Conservation (phyloP, 92 coral and sea anemone genomes). For the Galaxea fascicularis region DNA sequence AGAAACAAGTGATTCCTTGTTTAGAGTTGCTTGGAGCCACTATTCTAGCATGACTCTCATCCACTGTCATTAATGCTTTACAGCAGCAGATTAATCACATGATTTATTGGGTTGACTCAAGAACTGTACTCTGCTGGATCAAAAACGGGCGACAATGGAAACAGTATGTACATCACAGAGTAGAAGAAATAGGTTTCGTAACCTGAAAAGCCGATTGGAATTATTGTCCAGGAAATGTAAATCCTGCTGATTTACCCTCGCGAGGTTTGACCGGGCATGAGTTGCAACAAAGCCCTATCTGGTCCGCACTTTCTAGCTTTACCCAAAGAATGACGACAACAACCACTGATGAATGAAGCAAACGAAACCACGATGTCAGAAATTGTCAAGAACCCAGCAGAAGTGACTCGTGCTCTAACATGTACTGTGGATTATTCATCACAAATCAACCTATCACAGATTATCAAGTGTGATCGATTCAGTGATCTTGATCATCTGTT, state of each 20-base stretch:
- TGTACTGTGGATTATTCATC: neutral
- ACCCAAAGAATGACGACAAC: conserved; percentile 45
- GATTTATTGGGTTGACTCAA: conserved; percentile 56
- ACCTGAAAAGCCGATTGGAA: conserved; percentile 53
- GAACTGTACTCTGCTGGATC: conserved; percentile 59
- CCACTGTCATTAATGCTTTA: neutral
- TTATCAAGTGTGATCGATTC: conserved; percentile 38
- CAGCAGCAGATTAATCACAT: conserved; percentile 23
- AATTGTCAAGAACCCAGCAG: conserved; percentile 45
- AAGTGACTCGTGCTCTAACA: conserved; percentile 43
- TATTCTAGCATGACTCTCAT: neutral
- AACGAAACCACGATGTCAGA: conserved; percentile 30
- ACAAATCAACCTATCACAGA: conserved; percentile 13
- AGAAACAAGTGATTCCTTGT: conserved; percentile 17
- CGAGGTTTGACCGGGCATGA: conserved; percentile 55
- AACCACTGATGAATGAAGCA: conserved; percentile 2
- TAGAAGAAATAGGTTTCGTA: conserved; percentile 44
- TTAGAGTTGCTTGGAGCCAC: conserved; percentile 48
- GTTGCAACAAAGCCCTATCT: neutral
- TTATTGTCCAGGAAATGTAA: conserved; percentile 47
- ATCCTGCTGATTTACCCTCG: conserved; percentile 67
- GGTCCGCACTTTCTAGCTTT: conserved; percentile 47
- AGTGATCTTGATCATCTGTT: conserved; percentile 39
- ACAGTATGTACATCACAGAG: conserved; percentile 49
- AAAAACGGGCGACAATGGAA: conserved; percentile 49